These are phyloP conservation scores for Ormyrus pomaceus DNA, from an alignment of 2,888 invertebrate genomes.

Conservation along the genomic window DNA sequence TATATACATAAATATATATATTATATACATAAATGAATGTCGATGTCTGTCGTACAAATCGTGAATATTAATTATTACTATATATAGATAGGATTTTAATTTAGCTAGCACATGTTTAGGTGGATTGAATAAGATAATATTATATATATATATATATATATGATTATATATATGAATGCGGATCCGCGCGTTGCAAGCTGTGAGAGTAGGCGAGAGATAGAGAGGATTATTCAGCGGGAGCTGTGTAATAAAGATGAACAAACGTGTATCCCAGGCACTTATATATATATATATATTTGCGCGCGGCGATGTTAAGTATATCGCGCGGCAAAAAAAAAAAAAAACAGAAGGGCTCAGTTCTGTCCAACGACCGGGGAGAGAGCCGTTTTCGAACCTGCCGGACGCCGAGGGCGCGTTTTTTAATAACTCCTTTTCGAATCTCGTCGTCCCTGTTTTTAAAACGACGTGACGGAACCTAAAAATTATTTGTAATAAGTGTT, in stretches of 20 bases:
- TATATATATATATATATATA: constrained; percentile 35
- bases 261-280: not conserved
- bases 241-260: constrained; percentile 27
- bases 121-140: constrained; percentile 46
- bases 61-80: constrained; percentile 54
- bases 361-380: constrained; percentile 68
- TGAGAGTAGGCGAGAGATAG: constrained; percentile 27
- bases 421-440: constrained; percentile 1
- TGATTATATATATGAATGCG: constrained; percentile 6
- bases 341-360: constrained; percentile 63
- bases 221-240: not conserved
- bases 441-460: constrained; percentile 28
- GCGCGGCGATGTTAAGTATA: constrained; percentile 40
- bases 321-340: constrained; percentile 56
- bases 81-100: constrained; percentile 56
- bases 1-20: constrained; percentile 57
- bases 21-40: constrained; percentile 66
- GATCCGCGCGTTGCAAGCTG: constrained; percentile 41
- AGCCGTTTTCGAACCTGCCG: constrained; percentile 64
- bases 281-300: constrained; percentile 35
- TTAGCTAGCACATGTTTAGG: constrained; percentile 60
- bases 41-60: constrained; percentile 73
- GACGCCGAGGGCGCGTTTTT: constrained; percentile 40
- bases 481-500: constrained; percentile 47
- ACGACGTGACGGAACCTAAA: constrained; percentile 47